Evolutionary conservation across 2,888 invertebrate genomes (phyloP).

Genomic region (Malachius bipustulatus): DNA sequence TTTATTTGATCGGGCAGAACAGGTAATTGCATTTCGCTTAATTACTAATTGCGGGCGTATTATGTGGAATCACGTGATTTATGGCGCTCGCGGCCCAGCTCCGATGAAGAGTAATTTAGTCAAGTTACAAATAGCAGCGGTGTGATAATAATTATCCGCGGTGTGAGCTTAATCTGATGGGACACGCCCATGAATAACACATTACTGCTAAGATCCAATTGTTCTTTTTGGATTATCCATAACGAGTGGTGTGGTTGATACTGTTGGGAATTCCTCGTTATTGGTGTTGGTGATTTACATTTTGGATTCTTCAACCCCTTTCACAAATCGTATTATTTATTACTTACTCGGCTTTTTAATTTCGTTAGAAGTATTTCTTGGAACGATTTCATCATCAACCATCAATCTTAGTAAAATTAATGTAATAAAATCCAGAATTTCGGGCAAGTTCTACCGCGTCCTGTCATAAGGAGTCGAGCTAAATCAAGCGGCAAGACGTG

Average conservation of each 20-base stretch:
- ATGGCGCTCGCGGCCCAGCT: conserved; percentile 24
- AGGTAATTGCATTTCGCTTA: conserved; percentile 27
- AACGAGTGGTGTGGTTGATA: too few relatives aligned
- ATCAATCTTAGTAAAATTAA: too few relatives aligned
- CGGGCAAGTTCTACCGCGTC: conserved; percentile 26
- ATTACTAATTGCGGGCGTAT: conserved; percentile 23
- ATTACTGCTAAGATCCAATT: conserved; percentile 27
- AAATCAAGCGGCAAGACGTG: conserved; percentile 6
- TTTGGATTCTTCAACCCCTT: too few relatives aligned
- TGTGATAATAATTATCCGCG: conserved; percentile 34
- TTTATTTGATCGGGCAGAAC: conserved; percentile 13
- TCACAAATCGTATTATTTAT: too few relatives aligned
- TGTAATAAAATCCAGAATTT: too few relatives aligned
- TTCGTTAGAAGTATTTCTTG: too few relatives aligned
- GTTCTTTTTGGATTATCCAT: conserved; percentile 30
- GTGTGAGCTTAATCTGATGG: conserved; percentile 32
- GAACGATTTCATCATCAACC: too few relatives aligned
- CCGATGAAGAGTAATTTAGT: conserved; percentile 29
- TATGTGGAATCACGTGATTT: conserved; percentile 7
- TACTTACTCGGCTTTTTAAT: too few relatives aligned
- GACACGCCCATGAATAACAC: conserved; percentile 33
- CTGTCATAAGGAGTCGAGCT: conserved; percentile 18
- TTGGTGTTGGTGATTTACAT: too few relatives aligned
- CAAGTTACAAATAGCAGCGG: conserved; percentile 33
- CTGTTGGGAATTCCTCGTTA: too few relatives aligned